Evolutionary conservation across 2,797 vertebrate genomes (phyloP), one percentile per base, ranked within the genome.

Genomic region (Bothrops alternatus): DNA sequence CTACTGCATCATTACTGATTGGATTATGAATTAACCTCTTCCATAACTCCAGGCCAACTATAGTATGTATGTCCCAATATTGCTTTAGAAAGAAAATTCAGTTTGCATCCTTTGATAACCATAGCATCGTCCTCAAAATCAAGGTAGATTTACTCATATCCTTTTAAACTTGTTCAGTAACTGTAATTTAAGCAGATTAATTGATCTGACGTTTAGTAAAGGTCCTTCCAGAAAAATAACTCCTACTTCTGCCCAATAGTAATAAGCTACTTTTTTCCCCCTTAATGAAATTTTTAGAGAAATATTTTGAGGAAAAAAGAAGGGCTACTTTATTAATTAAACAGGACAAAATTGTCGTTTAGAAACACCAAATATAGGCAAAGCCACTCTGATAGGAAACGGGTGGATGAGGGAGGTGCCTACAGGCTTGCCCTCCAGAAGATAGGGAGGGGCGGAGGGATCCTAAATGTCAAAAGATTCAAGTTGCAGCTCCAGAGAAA

Each of bases 1-100:
- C 42, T 90, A 92, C 93, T 90, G 88, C n/a, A 95, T 93, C 92
- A 94, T 93, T 91, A 94, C 57, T 69, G 95, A 90, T 91, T 85
- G 61, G 69, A 86, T 90, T 90, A 88, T 93, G 65, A 87, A 93
- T 91, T 95, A 95, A 93, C 96, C 94, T 20, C 14, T 3, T 2
- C 69, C 69, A 78, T 78, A 37, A 78, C 69, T 78, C 32, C 69
- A 78, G 32, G 69, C 18, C 69, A 78, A 20, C 32, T 37, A 37
- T 32, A 32, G 32, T 32, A 32, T 18, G 6, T 37, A 69, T 16
- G 13, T 69, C 65, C 5, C 18, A 25, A 47, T 7, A 50, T 56
- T 55, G n/a, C 56, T 53, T 25, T 32, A 95, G 93, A 57, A 92
- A 93, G 94, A 12, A 82, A 25, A 88, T 78, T 78, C 16, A 73